phyloP scores from a whole-genome alignment of 1,140 invertebrate genomes.

The Lucilia sericata region DNA sequence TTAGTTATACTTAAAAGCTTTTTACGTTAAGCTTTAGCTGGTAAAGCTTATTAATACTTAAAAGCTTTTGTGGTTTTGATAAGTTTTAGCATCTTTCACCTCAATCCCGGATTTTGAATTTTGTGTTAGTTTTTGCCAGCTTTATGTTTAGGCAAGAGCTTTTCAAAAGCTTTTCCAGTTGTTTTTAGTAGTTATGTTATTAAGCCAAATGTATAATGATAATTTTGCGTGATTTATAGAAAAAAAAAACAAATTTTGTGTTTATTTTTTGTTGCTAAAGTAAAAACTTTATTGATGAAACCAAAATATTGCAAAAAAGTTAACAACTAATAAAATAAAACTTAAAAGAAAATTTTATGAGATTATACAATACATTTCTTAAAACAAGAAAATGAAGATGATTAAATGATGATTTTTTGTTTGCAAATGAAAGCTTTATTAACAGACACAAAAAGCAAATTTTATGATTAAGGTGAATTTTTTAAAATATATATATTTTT shows the following conservation, averaged over 20 bases:
- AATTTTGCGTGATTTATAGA: no score
- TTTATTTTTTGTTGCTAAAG: neutral
- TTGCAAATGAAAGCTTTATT: neutral
- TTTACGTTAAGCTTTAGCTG: neutral
- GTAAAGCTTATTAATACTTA: neutral
- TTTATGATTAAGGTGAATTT: slow-evolving; percentile 1
- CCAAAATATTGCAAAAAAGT: neutral
- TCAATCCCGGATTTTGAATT: neutral
- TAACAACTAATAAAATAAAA: neutral
- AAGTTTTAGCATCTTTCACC: neutral
- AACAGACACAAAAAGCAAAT: slow-evolving; percentile 16
- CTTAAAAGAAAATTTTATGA: neutral
- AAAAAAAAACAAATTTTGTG: no score
- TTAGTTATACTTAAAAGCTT: neutral
- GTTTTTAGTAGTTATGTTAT: neutral
- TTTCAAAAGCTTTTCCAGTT: neutral
- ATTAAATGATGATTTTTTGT: neutral
- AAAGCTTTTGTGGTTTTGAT: neutral
- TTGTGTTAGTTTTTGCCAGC: neutral
- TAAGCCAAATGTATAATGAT: no score
- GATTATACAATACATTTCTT: neutral
- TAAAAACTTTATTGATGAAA: neutral
- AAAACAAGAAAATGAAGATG: neutral
- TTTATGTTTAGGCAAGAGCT: neutral
- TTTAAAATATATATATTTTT: neutral